Percentiles rank a stretch among this genome's conserved stretches.
Conservation (phyloP, 2,797 vertebrate genomes). For the Argyrosomus regius region DNA sequence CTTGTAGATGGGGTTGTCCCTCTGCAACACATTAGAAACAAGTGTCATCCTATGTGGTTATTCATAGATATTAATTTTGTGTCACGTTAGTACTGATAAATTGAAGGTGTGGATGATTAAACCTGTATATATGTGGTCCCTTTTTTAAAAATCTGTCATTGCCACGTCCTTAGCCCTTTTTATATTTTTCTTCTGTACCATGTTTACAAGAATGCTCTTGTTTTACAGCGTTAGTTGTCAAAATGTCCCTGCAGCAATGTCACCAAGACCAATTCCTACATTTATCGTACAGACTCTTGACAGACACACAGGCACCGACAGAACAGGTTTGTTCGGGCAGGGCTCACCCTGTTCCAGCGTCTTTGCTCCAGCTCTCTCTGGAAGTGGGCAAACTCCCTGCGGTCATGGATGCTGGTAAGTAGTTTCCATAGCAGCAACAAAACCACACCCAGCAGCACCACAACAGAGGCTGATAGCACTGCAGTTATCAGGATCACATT, state of each 20-base stretch:
- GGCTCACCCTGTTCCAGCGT: slow-evolving; percentile 40
- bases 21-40: slow-evolving; percentile 38
- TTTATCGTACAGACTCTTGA: slow-evolving; percentile 18
- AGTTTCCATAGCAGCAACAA: slow-evolving; percentile 81
- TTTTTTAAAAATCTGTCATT: not conserved
- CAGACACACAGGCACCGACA: slow-evolving; percentile 52
- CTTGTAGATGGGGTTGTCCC: slow-evolving; percentile 34
- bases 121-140: not conserved
- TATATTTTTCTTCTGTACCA: slow-evolving; percentile 7
- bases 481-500: slow-evolving; percentile 59
- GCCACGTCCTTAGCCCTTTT: not conserved
- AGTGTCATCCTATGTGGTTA: not conserved
- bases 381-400: slow-evolving; percentile 66
- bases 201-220: slow-evolving; percentile 16
- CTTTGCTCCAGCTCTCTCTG: slow-evolving; percentile 58
- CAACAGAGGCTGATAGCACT: slow-evolving; percentile 55
- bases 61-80: not conserved
- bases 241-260: slow-evolving; percentile 40
- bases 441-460: slow-evolving; percentile 67
- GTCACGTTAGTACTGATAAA: not conserved
- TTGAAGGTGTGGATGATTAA: not conserved
- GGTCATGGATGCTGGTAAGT: slow-evolving; percentile 64
- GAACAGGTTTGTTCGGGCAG: slow-evolving; percentile 48
- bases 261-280: slow-evolving; percentile 47
- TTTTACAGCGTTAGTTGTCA: slow-evolving; percentile 49